A percentile compares a stretch with the other conserved stretches of the same genome.
Evolutionary conservation across 1,140 invertebrate genomes (phyloP).

Genomic region (Drosophila gunungcola): DNA sequence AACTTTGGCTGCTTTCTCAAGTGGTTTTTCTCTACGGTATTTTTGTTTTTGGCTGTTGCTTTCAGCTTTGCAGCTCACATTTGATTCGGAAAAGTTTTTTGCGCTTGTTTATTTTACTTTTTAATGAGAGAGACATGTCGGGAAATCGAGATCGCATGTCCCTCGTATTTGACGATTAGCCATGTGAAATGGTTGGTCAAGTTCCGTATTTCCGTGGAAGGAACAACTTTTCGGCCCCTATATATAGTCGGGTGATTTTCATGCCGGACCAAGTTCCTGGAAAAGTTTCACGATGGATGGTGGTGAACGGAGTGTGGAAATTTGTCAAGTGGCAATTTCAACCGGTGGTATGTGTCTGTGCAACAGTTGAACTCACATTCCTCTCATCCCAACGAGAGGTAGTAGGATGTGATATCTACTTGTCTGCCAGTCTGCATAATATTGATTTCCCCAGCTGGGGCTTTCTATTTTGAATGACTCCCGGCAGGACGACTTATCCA

Average conservation of each 20-base stretch:
- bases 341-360: conserved; percentile 32
- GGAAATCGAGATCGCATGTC: conserved; percentile 63
- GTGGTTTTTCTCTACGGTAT: conserved; percentile 59
- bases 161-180: conserved; percentile 72
- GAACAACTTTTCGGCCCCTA: conserved; percentile 40
- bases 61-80: conserved; percentile 62
- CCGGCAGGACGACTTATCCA: conserved; percentile 34
- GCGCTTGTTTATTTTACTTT: conserved; percentile 78
- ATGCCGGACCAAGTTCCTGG: conserved; percentile 16
- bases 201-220: conserved; percentile 12
- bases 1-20: conserved; percentile 81
- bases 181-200: conserved; percentile 73
- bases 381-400: conserved; percentile 8
- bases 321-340: conserved; percentile 49
- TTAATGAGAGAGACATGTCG: conserved; percentile 71
- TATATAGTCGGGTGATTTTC: conserved; percentile 9
- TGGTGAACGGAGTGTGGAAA: neutral
- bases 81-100: conserved; percentile 70
- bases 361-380: conserved; percentile 55
- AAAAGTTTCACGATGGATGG: conserved; percentile 13
- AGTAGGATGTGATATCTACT: conserved; percentile 4
- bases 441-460: conserved; percentile 60
- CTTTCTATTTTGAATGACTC: conserved; percentile 7
- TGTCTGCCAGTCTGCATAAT: conserved; percentile 52
- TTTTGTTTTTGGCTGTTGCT: conserved; percentile 36